Base-by-base conservation (phyloP, 2,888 invertebrate genomes). In the Clostera curtula region DNA sequence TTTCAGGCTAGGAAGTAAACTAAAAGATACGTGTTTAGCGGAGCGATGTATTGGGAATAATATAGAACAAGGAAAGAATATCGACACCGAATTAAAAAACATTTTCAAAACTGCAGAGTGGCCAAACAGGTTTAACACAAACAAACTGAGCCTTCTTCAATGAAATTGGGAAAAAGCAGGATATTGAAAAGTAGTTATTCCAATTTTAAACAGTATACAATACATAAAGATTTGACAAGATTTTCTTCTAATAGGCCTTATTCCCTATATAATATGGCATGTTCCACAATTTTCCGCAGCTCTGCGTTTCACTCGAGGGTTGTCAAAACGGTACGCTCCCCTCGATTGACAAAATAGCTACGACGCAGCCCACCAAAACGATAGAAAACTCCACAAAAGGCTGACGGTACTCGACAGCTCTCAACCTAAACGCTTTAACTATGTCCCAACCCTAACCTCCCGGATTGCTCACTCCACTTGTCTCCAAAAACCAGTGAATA, bases 391-490 rank as follows among this genome's bases (percentile, higher is more conserved):
- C 63, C 64, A 80, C 72, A 82, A 82, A 82, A 79, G 80, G 75
- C 75, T 63, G 61, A 55, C 61, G 49, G 62, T 63, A 66, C 82
- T 82, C 64, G 44, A 76, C 61, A 37, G 47, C 77, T 69, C 82
- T 82, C 74, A 37, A 64, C 72, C 72, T 83, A 83, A 83, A 82
- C 82, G 83, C 75, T 83, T 82, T 80, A 83, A 77, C 82, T 72
- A 80, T 79, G 67, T 74, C 71, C 79, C 77, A 64, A 68, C 76
- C 79, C 79, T 69, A 69, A 68, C 59, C 74, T 76, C 53, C 67
- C 76, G 72, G 80, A 74, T 59, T 83, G 80, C 82, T 82, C 82
- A 82, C 77, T 79, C 77, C 72, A 82, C 82, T 82, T 79, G 71
- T 83, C 82, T 83, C 80, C 82, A 70, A 77, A 82, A 79, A 70